These are phyloP conservation scores for Tigriopus californicus DNA, from an alignment of 2,888 invertebrate genomes.

Conservation along the genomic window DNA sequence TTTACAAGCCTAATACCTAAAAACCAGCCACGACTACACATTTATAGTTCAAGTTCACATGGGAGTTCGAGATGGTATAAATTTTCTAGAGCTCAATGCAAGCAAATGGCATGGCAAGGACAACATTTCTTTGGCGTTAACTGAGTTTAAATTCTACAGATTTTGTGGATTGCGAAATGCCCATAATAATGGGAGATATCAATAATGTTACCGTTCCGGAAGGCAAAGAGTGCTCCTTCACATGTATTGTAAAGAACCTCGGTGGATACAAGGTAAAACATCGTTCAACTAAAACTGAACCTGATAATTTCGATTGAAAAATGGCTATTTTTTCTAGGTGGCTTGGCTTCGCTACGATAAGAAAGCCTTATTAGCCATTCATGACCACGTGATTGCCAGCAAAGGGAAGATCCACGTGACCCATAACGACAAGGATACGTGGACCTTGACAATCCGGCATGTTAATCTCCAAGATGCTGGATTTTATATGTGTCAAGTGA, in stretches of 20 bases:
- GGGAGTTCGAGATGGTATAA: no score
- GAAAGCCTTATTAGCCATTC: constrained; percentile 77
- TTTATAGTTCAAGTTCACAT: no score
- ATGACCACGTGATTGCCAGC: constrained; percentile 83
- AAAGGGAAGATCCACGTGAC: constrained; percentile 58
- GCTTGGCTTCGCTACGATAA: constrained; percentile 89
- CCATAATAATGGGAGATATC: constrained; percentile 56
- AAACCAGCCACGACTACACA: no score
- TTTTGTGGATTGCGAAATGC: constrained; percentile 24
- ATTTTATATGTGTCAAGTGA: constrained; percentile 77
- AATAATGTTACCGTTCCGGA: constrained; percentile 65
- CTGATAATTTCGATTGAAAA: not conserved
- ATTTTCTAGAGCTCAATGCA: no score
- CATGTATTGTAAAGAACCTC: constrained; percentile 65
- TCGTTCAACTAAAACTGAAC: not conserved
- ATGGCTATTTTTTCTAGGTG: constrained; percentile 41
- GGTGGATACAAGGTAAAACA: constrained; percentile 76
- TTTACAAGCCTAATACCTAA: no score
- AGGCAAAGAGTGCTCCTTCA: constrained; percentile 63
- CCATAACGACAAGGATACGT: constrained; percentile 78
- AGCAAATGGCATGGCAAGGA: no score
- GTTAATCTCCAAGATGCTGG: constrained; percentile 71
- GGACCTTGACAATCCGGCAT: constrained; percentile 70
- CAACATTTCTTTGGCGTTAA: no score
- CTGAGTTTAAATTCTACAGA: no score